Conservation (phyloP, 1,140 invertebrate species). For the Adoxophyes honmai region DNA sequence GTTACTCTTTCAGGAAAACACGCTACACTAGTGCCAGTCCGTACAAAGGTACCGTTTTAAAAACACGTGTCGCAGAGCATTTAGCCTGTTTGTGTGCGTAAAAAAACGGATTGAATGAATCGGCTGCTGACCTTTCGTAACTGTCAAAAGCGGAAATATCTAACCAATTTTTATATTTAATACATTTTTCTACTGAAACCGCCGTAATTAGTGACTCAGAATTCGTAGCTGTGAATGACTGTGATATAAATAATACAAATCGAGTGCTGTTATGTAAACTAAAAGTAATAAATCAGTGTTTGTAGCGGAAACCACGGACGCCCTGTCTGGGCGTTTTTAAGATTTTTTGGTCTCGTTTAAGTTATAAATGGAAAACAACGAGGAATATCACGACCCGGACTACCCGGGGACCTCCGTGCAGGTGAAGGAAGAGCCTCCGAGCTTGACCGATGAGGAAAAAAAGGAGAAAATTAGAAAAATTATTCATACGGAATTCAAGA, state of each 20-base stretch:
- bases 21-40: not conserved
- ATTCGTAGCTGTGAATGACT: slow-evolving; percentile 28
- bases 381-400: slow-evolving; percentile 67
- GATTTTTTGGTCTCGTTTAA: slow-evolving; percentile 27
- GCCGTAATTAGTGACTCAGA: slow-evolving; percentile 19
- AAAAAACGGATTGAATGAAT: slow-evolving; percentile 34
- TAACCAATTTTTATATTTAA: slow-evolving; percentile 30
- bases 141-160: slow-evolving; percentile 47
- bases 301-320: not conserved
- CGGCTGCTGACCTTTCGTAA: slow-evolving; percentile 45
- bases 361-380: slow-evolving; percentile 54
- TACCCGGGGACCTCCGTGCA: slow-evolving; percentile 48
- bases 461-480: slow-evolving; percentile 58
- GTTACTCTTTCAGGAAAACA: not conserved
- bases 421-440: slow-evolving; percentile 39
- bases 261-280: slow-evolving; percentile 29
- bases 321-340: slow-evolving; percentile 28
- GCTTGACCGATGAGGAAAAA: slow-evolving; percentile 50
- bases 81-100: slow-evolving; percentile 9
- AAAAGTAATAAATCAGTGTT: slow-evolving; percentile 18
- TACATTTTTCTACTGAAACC: slow-evolving; percentile 27
- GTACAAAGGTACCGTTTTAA: not conserved
- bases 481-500: slow-evolving; percentile 60
- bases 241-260: slow-evolving; percentile 27
- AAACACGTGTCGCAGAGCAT: slow-evolving; percentile 5